Percentiles rank a stretch among this genome's conserved stretches.
Conservation (phyloP, 1,140 invertebrate species). For the Antheraea pernyi region DNA sequence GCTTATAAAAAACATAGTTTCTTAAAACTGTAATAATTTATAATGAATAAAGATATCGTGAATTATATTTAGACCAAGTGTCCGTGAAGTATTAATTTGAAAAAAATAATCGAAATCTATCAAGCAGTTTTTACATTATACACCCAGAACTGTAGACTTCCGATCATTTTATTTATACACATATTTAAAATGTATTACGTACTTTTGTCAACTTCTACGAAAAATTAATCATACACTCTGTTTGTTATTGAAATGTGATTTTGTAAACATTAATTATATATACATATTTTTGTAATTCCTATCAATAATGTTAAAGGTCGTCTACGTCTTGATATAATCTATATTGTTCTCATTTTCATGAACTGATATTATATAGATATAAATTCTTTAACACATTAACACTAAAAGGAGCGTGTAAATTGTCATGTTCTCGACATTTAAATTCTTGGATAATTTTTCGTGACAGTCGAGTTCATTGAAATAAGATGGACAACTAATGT, state of each 20-base stretch:
- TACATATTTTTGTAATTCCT: conserved; percentile 2
- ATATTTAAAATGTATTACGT: no score
- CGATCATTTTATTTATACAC: no score
- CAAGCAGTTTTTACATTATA: no score
- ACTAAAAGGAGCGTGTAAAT: background rate
- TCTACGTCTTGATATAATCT: background rate
- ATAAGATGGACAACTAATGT: background rate
- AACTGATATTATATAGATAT: background rate
- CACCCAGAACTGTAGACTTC: no score
- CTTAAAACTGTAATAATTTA: no score
- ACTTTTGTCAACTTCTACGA: no score
- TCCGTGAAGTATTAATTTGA: no score
- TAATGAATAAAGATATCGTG: no score
- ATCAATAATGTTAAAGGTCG: conserved; percentile 1
- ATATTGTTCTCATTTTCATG: background rate
- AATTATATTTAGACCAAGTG: no score
- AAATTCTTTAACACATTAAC: background rate
- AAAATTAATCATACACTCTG: no score
- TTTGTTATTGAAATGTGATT: background rate
- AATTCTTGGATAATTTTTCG: background rate
- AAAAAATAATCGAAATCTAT: no score
- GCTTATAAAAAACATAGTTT: no score
- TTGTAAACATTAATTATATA: background rate
- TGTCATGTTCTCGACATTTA: background rate
- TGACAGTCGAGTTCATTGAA: background rate